Conservation (phyloP, 2,113 vertebrate genomes). For the Callipepla squamata region DNA sequence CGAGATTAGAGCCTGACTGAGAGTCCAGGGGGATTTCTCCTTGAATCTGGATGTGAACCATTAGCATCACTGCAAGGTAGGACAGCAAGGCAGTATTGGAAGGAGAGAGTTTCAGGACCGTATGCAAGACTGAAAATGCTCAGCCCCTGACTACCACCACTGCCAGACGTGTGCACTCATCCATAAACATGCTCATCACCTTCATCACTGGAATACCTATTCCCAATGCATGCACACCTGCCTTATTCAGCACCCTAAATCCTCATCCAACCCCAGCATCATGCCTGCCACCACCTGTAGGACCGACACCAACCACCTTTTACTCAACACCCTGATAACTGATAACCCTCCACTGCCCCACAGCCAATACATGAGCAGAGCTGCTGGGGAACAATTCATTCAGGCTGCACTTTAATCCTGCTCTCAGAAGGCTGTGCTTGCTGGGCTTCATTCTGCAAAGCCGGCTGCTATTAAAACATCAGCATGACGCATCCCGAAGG, state of each 20-base stretch:
- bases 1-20: not conserved
- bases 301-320: not conserved
- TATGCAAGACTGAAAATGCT: accelerated
- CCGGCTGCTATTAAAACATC: conserved; percentile 78
- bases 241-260: not conserved
- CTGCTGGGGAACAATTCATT: not conserved
- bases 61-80: not conserved
- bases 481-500: conserved; percentile 72
- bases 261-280: not conserved
- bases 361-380: not conserved
- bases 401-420: conserved; percentile 17
- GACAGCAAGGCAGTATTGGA: not conserved
- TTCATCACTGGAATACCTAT: not conserved
- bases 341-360: no score
- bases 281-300: not conserved
- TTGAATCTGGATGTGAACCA: not conserved
- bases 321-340: not conserved
- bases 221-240: accelerated
- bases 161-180: not conserved
- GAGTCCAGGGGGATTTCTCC: conserved; percentile 1
- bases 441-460: conserved; percentile 40
- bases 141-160: no score
- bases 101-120: not conserved
- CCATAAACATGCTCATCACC: not conserved
- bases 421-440: not conserved